Percentiles rank a stretch among this genome's conserved stretches.
phyloP scores from a whole-genome alignment of 2,797 vertebrate genomes.

The Naso thynnoides region DNA sequence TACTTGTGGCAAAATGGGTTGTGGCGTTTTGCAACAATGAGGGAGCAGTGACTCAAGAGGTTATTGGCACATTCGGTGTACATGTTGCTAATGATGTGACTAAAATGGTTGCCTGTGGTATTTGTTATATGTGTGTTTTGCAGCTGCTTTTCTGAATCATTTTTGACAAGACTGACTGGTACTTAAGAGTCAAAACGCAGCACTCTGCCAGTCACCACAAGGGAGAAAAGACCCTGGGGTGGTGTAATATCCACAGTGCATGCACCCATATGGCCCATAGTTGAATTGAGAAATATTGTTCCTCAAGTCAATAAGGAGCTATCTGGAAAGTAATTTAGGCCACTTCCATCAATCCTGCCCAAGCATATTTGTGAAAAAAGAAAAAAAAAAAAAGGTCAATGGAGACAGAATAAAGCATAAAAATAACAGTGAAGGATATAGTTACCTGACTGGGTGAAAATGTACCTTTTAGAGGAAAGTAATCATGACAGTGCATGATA shows the following conservation, averaged over 20 bases:
- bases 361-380: conserved; percentile 32
- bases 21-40: conserved; percentile 44
- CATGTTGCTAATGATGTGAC: not conserved
- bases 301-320: conserved; percentile 6
- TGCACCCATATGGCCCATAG: conserved; percentile 1
- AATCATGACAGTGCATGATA: conserved; percentile 5
- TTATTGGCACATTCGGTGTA: conserved; percentile 42
- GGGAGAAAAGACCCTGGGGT: conserved; percentile 23
- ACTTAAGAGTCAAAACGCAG: conserved; percentile 12
- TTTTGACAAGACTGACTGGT: not conserved
- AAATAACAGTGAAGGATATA: not conserved
- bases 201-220: conserved; percentile 2
- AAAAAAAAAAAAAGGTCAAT: conserved; percentile 6
- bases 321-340: conserved; percentile 30
- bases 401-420: conserved; percentile 7
- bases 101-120: not conserved
- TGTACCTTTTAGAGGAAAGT: not conserved
- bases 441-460: conserved; percentile 19
- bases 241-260: conserved; percentile 57
- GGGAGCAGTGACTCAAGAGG: conserved; percentile 24
- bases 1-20: not conserved
- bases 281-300: conserved; percentile 52
- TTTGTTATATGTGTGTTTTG: not conserved
- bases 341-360: not conserved
- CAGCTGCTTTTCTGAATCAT: not conserved